Conservation (phyloP, 2,888 invertebrate species). For the Synanthedon andrenaeformis region DNA sequence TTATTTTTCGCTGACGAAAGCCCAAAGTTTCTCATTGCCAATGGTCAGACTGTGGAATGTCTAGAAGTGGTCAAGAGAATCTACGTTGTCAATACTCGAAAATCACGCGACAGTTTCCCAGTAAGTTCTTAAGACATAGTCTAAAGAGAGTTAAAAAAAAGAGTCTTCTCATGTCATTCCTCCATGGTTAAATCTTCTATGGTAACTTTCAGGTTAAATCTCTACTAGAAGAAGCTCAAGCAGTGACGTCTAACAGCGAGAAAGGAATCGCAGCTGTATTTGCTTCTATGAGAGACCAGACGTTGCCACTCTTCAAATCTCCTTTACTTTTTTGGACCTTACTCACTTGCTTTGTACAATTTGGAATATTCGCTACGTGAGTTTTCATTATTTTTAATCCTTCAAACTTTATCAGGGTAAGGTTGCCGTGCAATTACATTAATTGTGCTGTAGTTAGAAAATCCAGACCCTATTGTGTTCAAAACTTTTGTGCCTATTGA, state of each 20-base stretch:
- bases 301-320: constrained; percentile 63
- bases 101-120: constrained; percentile 34
- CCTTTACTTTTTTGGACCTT: constrained; percentile 68
- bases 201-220: constrained; percentile 31
- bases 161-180: no score
- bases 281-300: constrained; percentile 67
- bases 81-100: constrained; percentile 39
- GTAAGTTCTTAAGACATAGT: constrained; percentile 22
- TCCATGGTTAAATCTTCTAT: no score
- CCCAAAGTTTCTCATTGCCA: constrained; percentile 79
- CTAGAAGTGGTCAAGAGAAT: constrained; percentile 54
- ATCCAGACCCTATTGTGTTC: no score
- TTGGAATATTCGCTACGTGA: constrained; percentile 77
- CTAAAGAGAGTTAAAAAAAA: no score
- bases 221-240: constrained; percentile 26
- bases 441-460: no score
- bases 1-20: constrained; percentile 78
- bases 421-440: not conserved
- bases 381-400: constrained; percentile 13
- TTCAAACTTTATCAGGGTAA: not conserved
- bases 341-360: constrained; percentile 72
- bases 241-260: constrained; percentile 15
- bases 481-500: no score
- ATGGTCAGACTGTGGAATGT: constrained; percentile 71
- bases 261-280: constrained; percentile 40